Percentiles rank a stretch among this genome's conserved stretches.
Evolutionary conservation across 2,113 vertebrate genomes (phyloP).

Genomic region (Rhineura floridana): DNA sequence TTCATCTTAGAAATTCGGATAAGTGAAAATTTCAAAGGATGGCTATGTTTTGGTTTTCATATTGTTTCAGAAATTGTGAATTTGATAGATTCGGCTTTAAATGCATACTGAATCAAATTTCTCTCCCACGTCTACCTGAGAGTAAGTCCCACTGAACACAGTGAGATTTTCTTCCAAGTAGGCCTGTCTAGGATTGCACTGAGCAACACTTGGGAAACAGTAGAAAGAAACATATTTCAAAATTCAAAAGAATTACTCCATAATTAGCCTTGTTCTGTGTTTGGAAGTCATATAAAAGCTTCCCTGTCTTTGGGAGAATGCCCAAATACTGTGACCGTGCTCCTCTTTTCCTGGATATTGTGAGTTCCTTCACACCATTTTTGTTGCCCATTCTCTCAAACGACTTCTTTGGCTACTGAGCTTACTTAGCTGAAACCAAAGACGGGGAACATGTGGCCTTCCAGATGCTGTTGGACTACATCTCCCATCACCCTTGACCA

Average conservation of each 20-base stretch:
- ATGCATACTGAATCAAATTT: no score
- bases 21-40: no score
- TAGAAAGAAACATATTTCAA: not conserved
- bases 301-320: not conserved
- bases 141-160: not conserved
- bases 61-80: no score
- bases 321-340: not conserved
- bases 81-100: no score
- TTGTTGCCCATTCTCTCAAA: not conserved
- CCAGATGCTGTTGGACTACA: not conserved
- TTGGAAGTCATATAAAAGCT: not conserved
- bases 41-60: no score
- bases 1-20: not conserved
- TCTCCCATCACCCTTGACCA: no score
- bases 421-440: not conserved
- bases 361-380: not conserved
- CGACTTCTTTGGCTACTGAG: not conserved
- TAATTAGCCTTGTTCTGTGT: no score
- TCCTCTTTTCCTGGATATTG: not conserved
- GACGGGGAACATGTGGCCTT: no score
- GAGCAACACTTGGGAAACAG: not conserved
- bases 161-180: not conserved
- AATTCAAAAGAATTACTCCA: not conserved
- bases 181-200: not conserved
- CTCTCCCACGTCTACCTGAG: not conserved